Conservation (phyloP, 2,888 invertebrate genomes). For the Cephus sareptanus region DNA sequence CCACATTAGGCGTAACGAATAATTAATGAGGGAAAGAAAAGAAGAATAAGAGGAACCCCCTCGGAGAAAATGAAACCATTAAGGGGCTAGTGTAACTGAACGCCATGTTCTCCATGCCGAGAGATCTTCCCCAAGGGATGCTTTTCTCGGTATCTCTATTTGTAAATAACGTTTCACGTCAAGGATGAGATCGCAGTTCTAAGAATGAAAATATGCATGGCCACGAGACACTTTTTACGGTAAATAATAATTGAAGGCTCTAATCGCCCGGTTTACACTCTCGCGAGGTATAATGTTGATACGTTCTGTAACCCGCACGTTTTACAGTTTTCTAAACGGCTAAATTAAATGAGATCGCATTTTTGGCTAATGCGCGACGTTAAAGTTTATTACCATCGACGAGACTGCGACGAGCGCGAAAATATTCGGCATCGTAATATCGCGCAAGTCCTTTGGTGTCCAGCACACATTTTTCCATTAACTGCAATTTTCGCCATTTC, state of each 20-base stretch:
- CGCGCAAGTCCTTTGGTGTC: slow-evolving; percentile 37
- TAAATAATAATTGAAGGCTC: not conserved
- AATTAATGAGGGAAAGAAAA: not conserved
- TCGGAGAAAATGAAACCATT: not conserved
- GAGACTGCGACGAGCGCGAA: not conserved
- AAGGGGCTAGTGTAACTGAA: not conserved
- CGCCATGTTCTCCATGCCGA: not conserved
- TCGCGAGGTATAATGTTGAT: slow-evolving; percentile 14
- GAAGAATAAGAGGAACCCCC: not conserved
- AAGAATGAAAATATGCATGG: not conserved
- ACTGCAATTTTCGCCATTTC: slow-evolving; percentile 31
- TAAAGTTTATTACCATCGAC: slow-evolving; percentile 24
- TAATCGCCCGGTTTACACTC: not conserved
- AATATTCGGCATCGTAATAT: slow-evolving; percentile 10
- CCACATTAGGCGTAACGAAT: not conserved
- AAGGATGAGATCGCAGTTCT: not conserved
- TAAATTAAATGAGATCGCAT: slow-evolving; percentile 31
- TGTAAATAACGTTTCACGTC: not conserved
- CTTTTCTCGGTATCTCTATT: not conserved
- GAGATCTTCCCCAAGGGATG: not conserved
- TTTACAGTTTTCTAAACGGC: slow-evolving; percentile 40
- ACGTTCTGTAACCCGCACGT: slow-evolving; percentile 40
- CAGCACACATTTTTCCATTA: slow-evolving; percentile 36
- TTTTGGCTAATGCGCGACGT: slow-evolving; percentile 20
- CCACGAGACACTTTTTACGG: not conserved